These are phyloP conservation scores for Pseudoatta argentina DNA, from an alignment of 1,140 invertebrate species.

Conservation along the genomic window DNA sequence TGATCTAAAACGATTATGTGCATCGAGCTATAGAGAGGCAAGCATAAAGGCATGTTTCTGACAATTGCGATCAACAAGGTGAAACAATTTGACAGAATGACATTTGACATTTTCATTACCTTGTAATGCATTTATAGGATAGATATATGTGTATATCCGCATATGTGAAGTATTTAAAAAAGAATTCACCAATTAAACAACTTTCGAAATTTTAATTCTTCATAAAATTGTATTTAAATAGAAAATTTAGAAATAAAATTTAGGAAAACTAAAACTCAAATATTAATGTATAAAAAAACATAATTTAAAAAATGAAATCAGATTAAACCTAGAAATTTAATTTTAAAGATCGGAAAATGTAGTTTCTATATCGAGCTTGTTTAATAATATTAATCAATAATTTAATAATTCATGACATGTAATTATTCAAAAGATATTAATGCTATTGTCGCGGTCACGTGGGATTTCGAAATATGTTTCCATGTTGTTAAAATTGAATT, in stretches of 20 bases:
- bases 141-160: neutral
- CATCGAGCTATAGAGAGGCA: conserved; percentile 15
- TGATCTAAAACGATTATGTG: conserved; percentile 49
- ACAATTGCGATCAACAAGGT: conserved; percentile 50
- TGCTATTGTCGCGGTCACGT: conserved; percentile 6
- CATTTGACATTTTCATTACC: conserved; percentile 57
- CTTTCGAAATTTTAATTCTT: neutral
- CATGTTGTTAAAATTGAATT: conserved; percentile 47
- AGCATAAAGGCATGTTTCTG: conserved; percentile 40
- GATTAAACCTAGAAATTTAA: conserved; percentile 2
- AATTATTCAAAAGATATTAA: conserved; percentile 41
- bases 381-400: conserved; percentile 21
- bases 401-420: conserved; percentile 21
- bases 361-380: neutral
- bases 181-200: neutral
- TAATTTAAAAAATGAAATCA: neutral
- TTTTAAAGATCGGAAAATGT: neutral
- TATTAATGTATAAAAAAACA: neutral
- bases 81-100: conserved; percentile 56
- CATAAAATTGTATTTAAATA: neutral
- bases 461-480: conserved; percentile 28
- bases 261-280: neutral
- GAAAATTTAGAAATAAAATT: conserved; percentile 9
- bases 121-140: conserved; percentile 16
- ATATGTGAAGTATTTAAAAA: neutral